Evolutionary conservation across 92 coral and sea anemone genomes (phyloP), one percentile per base, ranked within the genome.

Genomic region (Phenganax subtilis): DNA sequence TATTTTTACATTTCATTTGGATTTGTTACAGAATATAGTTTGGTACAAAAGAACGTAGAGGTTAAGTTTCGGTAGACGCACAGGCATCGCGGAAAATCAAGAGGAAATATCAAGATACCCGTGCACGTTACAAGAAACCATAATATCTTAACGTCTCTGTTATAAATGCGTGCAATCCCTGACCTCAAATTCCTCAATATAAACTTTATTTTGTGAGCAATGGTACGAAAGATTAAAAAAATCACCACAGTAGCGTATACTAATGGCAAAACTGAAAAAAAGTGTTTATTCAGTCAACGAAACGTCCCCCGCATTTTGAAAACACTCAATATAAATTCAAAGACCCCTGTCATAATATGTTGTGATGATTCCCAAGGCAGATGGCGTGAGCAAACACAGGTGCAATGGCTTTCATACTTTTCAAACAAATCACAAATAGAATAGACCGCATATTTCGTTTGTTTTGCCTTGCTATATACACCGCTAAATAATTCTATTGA

Each of bases 401-500:
- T 68, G 73, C 31, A 68, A 68, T 10, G 73, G 53, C 14, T 68
- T 68, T 68, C 73, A 68, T 37, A 11, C 44, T 37, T 68, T 68
- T 8, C 73, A 68, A 68, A 68, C 54, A 68, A 9, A 20, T 6
- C 12, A 68, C 47, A 68, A 30, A 30, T 64, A 67, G 37, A 67
- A 67, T 12, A 68, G 73, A 28, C 73, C 73, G 47, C 73, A 68
- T 37, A 79, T 63, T 79, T 56, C 73, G 83, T 63, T 79, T 64
- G 83, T 79, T 63, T 79, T 52, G 62, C 63, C 51, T 65, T 12
- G 60, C 25, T 79, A 51, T 65, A 52, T 37, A 37, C 73, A 63
- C 71, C 74, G 69, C 73, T 79, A 79, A 79, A 79, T 79, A 63
- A 79, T 79, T 79, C 74, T 62, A 79, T 64, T 65, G 83, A 68